Evolutionary conservation across 2,888 invertebrate genomes (phyloP).

Genomic region (Rotaria sp.): DNA sequence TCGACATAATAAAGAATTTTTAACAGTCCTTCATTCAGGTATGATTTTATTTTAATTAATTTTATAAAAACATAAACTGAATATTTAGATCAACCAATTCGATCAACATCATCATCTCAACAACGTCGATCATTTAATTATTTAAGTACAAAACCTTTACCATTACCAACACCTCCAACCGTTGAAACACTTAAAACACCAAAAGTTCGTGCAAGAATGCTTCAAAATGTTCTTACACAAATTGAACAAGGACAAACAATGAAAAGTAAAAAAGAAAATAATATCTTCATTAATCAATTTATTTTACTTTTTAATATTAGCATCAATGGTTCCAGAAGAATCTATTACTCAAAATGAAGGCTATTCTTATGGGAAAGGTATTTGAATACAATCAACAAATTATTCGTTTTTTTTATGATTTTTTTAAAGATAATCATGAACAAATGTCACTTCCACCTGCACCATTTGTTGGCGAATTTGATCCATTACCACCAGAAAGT

Average conservation of each 20-base stretch:
- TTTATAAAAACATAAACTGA: neutral
- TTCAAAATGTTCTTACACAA: neutral
- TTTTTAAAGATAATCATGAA: neutral
- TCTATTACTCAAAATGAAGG: neutral
- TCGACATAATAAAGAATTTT: constrained; percentile 76
- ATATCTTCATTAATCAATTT: neutral
- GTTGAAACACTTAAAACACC: neutral
- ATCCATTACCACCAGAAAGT: neutral
- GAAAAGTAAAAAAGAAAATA: neutral
- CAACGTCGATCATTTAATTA: neutral
- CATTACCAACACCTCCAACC: neutral
- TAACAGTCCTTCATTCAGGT: constrained; percentile 73
- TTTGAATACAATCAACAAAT: neutral
- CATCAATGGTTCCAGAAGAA: neutral
- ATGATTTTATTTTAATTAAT: constrained; percentile 43
- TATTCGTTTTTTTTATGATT: neutral
- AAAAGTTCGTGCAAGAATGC: neutral
- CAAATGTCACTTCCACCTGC: neutral
- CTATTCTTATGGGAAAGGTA: neutral
- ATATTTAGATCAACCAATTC: neutral
- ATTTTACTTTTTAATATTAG: neutral
- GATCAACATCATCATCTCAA: neutral
- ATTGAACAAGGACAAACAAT: constrained; percentile 17
- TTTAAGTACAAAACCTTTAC: neutral
- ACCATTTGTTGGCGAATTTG: neutral